Base-by-base conservation (phyloP, 2,888 invertebrate species). In the Cryptocephalus primarius region DNA sequence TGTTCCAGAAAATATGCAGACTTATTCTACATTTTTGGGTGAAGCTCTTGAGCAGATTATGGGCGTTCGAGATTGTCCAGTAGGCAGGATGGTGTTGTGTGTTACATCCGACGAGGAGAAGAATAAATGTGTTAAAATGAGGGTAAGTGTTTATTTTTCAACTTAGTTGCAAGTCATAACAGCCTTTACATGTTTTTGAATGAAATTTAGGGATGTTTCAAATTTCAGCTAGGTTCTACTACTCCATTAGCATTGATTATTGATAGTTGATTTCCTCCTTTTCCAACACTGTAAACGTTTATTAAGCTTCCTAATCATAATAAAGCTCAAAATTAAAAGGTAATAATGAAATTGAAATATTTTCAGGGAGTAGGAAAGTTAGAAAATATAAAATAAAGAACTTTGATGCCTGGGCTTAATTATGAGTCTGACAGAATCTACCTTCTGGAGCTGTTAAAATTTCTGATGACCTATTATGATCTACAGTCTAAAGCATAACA, bases 121-220 rank as follows among this genome's bases (percentile, higher is more conserved):
- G 73, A 83, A 84, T 46, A 96, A 96, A 70, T 96, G 96, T 66
- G 73, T 87, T 39, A 87, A 87, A 70, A 93, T 93, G 92, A 83
- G 78, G 76, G 90, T 89, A 69, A 67, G 75, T 66, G 9, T 9
- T 22, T 36, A 12, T n/a, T 22, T 22, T 6, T 13, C 6, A 11
- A 36, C 38, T 6, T 36, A 36, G 6, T 2, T 11, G 12, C 11
- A 36, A 6, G 11, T 22, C 2, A 22, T 22, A 22, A 22, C 22
- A 22, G 6, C 22, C 22, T 22, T 22, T 22, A 22, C 22, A 22
- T 22, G 2, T 22, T 6, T 22, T 22, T 2, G 6, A 22, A 22
- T 22, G 6, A 22, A 22, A 22, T 4, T 4, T 4, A 22, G 22
- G 6, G 22, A 22, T 22, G 22, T 22, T 22, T 22, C 22, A 22